phyloP scores from a whole-genome alignment of 2,113 vertebrate species.

The Hemichromis elongatus region DNA sequence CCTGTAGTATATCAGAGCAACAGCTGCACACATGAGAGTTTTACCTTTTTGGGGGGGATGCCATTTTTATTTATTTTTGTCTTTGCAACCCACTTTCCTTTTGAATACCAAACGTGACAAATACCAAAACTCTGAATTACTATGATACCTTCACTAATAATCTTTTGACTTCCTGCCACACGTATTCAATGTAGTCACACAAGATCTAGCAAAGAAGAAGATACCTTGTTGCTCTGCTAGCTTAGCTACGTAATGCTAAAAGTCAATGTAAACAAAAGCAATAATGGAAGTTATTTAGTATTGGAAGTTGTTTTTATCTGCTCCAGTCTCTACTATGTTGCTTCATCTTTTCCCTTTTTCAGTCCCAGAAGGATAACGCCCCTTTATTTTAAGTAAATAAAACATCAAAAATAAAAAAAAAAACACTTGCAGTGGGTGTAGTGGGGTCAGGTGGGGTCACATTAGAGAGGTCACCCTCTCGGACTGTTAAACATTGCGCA shows the following conservation, averaged over 20 bases:
- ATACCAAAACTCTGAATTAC: not conserved
- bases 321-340: not conserved
- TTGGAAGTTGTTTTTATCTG: not conserved
- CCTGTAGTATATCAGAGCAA: not conserved
- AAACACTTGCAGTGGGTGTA: not conserved
- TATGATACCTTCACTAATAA: not conserved
- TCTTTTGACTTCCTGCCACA: not conserved
- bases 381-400: not conserved
- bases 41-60: not conserved
- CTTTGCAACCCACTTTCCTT: not conserved
- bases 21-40: not conserved
- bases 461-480: not conserved
- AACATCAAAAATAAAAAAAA: not conserved
- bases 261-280: not conserved
- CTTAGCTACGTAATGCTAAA: not conserved
- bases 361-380: not conserved
- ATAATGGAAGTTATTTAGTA: not conserved
- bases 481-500: not conserved
- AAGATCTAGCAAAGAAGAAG: not conserved
- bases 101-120: not conserved
- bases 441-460: not conserved
- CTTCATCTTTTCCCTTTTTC: not conserved
- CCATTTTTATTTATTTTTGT: not conserved
- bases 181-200: not conserved
- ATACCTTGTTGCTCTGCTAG: not conserved